A percentile compares a stretch with the other conserved stretches of the same genome.
Evolutionary conservation across 2,113 vertebrate genomes (phyloP).

Genomic region (Gorsachius goisagi): DNA sequence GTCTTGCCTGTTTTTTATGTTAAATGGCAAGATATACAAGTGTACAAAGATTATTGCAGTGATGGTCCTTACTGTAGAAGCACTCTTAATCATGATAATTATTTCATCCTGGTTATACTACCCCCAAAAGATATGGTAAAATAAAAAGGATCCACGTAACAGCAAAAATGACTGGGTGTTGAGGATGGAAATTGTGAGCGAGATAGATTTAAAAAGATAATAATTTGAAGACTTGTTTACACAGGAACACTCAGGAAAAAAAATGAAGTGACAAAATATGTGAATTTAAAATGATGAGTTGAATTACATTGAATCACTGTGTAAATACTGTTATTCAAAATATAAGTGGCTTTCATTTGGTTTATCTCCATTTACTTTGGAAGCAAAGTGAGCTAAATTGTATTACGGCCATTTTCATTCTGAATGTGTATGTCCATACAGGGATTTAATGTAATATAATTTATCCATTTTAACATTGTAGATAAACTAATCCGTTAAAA

Average conservation of each 20-base stretch:
- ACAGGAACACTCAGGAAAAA: not conserved
- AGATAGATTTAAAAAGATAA: not conserved
- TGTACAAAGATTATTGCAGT: not conserved
- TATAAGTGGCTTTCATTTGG: slow-evolving; percentile 2
- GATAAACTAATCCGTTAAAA: slow-evolving; percentile 18
- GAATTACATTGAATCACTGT: not conserved
- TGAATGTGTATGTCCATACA: not conserved
- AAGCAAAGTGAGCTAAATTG: slow-evolving; percentile 11
- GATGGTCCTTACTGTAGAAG: not conserved
- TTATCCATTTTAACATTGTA: not conserved
- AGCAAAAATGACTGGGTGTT: not conserved
- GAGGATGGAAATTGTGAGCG: not conserved
- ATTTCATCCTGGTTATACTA: not conserved
- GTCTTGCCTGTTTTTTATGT: not conserved
- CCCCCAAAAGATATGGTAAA: not conserved
- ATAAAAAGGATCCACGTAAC: not conserved
- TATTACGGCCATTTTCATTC: slow-evolving; percentile 21
- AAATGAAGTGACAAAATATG: not conserved
- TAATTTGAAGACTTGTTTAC: not conserved
- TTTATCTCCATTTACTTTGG: slow-evolving; percentile 16
- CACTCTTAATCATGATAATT: not conserved
- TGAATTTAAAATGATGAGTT: not conserved
- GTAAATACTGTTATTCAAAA: slow-evolving; percentile 20
- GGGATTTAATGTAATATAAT: not conserved
- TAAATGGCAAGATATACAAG: not conserved